These are phyloP conservation scores for Gallinago media DNA, from an alignment of 2,113 vertebrate genomes.

Conservation along the genomic window DNA sequence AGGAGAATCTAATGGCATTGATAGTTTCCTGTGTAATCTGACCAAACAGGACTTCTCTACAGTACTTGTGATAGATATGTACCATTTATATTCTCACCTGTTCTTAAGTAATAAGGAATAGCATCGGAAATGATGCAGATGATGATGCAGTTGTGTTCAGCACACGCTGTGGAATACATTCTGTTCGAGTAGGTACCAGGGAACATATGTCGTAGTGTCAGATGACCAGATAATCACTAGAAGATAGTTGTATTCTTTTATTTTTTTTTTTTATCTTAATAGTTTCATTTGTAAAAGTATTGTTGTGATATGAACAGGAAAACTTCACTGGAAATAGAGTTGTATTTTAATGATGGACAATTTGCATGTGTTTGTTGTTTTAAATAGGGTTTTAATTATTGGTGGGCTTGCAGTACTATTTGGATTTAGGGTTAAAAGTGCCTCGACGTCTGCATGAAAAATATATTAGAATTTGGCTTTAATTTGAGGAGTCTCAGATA, in stretches of 20 bases:
- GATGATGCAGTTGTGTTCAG: background rate
- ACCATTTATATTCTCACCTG: background rate
- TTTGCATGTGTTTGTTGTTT: background rate
- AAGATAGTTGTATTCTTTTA: background rate
- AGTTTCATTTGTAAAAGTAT: background rate
- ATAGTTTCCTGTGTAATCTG: background rate
- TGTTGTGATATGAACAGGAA: background rate
- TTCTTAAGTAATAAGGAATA: background rate
- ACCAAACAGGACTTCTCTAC: background rate
- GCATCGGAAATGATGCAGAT: background rate
- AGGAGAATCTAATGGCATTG: constrained; percentile 29
- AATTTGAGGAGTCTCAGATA: background rate
- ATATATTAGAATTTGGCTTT: background rate
- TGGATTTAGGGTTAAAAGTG: background rate
- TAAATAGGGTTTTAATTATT: background rate
- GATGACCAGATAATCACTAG: background rate
- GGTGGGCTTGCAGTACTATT: background rate
- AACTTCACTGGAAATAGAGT: background rate
- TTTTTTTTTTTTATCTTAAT: background rate
- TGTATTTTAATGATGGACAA: background rate
- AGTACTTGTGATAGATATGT: background rate
- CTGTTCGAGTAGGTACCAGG: background rate
- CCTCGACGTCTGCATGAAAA: background rate
- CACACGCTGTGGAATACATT: background rate
- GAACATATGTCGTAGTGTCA: background rate